Base-by-base conservation (phyloP, 2,113 vertebrate species). In the Mugil cephalus region DNA sequence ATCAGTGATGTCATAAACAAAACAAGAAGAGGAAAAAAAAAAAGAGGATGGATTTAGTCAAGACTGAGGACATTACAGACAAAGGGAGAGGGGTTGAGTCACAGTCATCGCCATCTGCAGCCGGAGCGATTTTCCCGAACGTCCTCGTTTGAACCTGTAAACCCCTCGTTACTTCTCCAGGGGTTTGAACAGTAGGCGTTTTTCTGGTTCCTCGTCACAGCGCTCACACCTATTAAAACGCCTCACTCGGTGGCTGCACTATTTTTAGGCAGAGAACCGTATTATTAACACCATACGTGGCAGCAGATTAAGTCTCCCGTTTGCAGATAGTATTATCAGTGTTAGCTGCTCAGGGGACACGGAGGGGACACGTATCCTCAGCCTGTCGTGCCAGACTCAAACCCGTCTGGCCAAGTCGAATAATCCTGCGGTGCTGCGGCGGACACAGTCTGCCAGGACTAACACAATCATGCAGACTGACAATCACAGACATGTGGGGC, bases 391-490 rank as follows among this genome's bases (percentile, higher is more conserved):
- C 84, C 83, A 82, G 78, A 42, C 54, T 62, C 68, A 83, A 78
- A 89, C 86, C 87, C 18, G 69, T 87, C 79, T 88, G 80, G 76
- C 78, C 89, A 74, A 83, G 83, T 85, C 71, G 80, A 91, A 83
- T 92, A 90, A 92, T 91, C 84, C 52, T 58, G 50, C 19, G 65
- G 58, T 54, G 74, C 40, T 12, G 17, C 39, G 76, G 74, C 71
- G 65, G 69, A 83, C 55, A 70, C 52, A 75, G 80, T 65, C 83
- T 89, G 81, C 66, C 77, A 84, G 72, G 43, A 47, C 66, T 34
- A 76, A 76, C 67, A 69, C 56, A 46, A 70, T 69, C 81, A 59
- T 43, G 74, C 63, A 71, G 38, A 66, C 63, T 53, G 24, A 68
- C 48, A 35, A 18, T 36, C 73, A 38, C 8, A 42, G 3, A 53